Base-by-base conservation (phyloP, 2,888 invertebrate genomes). In the Pelosia muscerda region DNA sequence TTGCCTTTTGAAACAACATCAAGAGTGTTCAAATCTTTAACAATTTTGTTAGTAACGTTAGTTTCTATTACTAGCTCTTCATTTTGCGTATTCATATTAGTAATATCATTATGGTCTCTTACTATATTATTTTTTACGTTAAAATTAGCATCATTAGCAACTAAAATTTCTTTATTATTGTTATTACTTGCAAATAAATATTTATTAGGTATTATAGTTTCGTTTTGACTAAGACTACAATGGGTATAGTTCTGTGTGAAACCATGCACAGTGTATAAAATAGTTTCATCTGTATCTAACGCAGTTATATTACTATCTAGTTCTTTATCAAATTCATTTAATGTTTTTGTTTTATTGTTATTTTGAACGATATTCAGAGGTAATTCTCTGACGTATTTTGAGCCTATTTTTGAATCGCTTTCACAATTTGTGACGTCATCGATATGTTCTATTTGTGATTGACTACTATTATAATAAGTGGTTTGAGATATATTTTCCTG, bases 201-300 rank as follows among this genome's bases (percentile, higher is more conserved):
- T 65, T 84, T 84, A 9, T 82, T 75, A 2, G 84, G 73, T 49
- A 88, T 74, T 0, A 67, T 9, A 5, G 88, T 68, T 4, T 83
- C 73, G 28, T 69, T 65, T 70, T 91, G 91, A 38, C 88, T 90
- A 72, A 85, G 82, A 69, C 90, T 91, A 0, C 83, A 82, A 63
- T 90, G 87, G 0, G 85, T 84, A 23, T 75, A 75, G 26, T 79
- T 74, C 71, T 87, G 79, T 1, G 84, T 84, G 26, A 76, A 79
- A 4, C 77, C 83, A 62, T 78, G 74, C 5, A 86, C 62, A 22
- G 81, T 76, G 28, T 86, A 84, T 0, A 80, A 22, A 42, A 80
- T 15, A 1, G 85, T 83, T 68, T 77, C 73, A 74, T 87, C 84
- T 11, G 84, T 76, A 66, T 71, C 53, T n/a, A 28, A 19, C 63